Conservation (phyloP, 2,888 invertebrate species). For the Zygothrica quintamaculata region DNA sequence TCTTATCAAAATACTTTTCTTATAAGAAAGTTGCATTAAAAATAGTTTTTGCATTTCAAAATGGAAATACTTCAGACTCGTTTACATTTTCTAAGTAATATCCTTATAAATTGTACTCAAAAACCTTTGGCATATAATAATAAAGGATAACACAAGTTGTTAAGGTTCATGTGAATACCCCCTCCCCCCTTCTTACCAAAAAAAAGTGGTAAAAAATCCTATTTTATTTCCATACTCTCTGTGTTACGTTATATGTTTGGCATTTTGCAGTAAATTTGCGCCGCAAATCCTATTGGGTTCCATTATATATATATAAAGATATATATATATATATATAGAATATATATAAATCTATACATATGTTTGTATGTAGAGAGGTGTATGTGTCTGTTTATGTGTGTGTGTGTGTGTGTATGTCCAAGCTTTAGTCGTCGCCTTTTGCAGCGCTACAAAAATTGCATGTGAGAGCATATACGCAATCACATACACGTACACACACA, state of each 20-base stretch:
- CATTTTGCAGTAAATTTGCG: conserved; percentile 56
- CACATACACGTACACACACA: conserved; percentile 14
- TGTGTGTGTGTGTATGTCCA: conserved; percentile 10
- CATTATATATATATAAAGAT: conserved; percentile 7
- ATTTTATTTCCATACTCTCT: conserved; percentile 40
- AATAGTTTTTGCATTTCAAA: background rate
- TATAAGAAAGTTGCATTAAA: no score
- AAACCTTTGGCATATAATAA: background rate
- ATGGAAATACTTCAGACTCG: no score
- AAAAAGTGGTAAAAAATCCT: no score
- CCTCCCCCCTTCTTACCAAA: no score
- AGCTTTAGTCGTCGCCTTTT: conserved; percentile 12
- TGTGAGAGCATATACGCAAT: conserved; percentile 8
- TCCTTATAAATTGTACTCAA: background rate
- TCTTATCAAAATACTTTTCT: no score
- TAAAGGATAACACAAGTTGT: conserved; percentile 18
- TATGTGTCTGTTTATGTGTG: background rate
- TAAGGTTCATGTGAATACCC: conserved; percentile 42
- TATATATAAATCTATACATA: background rate
- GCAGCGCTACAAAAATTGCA: conserved; percentile 27
- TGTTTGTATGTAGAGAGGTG: background rate
- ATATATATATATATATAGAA: background rate
- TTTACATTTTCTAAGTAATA: no score
- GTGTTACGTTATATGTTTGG: conserved; percentile 29
- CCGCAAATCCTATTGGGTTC: conserved; percentile 49